phyloP scores from a whole-genome alignment of 2,888 invertebrate genomes.

The Endotricha flammealis region DNA sequence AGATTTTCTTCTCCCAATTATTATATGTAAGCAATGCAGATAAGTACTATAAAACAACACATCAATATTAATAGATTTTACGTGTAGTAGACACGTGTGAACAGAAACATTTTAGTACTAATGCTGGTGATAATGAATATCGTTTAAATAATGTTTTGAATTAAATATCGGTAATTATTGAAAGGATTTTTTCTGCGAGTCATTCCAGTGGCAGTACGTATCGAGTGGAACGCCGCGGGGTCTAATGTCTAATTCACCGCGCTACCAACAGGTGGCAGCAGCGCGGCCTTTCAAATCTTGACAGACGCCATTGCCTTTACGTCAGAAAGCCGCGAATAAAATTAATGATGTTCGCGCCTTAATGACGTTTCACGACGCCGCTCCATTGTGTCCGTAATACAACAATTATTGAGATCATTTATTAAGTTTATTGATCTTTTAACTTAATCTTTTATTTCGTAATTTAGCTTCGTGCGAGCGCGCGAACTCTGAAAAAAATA shows the following conservation, averaged over 20 bases:
- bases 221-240: constrained; percentile 70
- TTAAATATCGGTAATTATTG: constrained; percentile 31
- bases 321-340: constrained; percentile 77
- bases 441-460: constrained; percentile 79
- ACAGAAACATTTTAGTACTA: too few relatives aligned
- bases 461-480: constrained; percentile 73
- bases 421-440: constrained; percentile 79
- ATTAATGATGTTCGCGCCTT: constrained; percentile 78
- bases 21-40: too few relatives aligned
- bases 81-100: too few relatives aligned
- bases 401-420: constrained; percentile 79
- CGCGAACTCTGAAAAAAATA: constrained; percentile 74
- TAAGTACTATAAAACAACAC: too few relatives aligned
- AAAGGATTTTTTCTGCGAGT: constrained; percentile 49
- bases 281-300: constrained; percentile 72
- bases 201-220: constrained; percentile 73
- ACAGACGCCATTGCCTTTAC: constrained; percentile 76
- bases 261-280: constrained; percentile 78
- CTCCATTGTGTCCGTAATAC: constrained; percentile 78
- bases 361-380: constrained; percentile 77
- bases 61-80: too few relatives aligned
- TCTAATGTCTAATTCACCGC: constrained; percentile 70
- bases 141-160: constrained; percentile 23
- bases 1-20: too few relatives aligned
- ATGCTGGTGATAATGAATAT: constrained; percentile 24